Evolutionary conservation across 2,797 vertebrate species (phyloP).

Genomic region (Pelodytes ibericus): DNA sequence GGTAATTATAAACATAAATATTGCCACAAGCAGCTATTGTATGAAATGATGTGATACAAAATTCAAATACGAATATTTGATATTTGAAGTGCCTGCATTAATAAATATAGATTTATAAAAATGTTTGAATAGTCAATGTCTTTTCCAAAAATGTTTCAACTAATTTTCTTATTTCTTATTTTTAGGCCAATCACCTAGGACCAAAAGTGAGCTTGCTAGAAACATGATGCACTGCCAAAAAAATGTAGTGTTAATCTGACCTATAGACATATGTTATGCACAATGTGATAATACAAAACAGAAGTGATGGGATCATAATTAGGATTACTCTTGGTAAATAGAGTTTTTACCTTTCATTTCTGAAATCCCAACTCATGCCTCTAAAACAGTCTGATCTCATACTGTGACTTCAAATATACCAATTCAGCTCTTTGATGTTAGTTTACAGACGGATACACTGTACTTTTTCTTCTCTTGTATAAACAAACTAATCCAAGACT

Average conservation of each 20-base stretch:
- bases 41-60: no score
- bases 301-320: constrained; percentile 62
- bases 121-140: not conserved
- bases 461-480: constrained; percentile 74
- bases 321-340: constrained; percentile 61
- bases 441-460: constrained; percentile 74
- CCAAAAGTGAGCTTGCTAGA: constrained; percentile 63
- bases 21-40: no score
- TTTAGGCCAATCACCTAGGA: constrained; percentile 65
- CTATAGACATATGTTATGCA: constrained; percentile 68
- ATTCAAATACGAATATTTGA: no score
- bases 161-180: constrained; percentile 41
- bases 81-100: no score
- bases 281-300: constrained; percentile 63
- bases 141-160: not conserved
- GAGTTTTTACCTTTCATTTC: constrained; percentile 43
- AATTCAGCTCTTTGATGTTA: constrained; percentile 82
- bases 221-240: constrained; percentile 69
- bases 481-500: constrained; percentile 77
- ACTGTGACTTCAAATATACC: constrained; percentile 86
- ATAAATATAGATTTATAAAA: not conserved
- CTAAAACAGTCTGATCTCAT: constrained; percentile 73
- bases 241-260: constrained; percentile 65
- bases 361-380: constrained; percentile 56
- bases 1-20: no score